Evolutionary conservation across 1,140 invertebrate genomes (phyloP).

Genomic region (Phocides pigmalion): DNA sequence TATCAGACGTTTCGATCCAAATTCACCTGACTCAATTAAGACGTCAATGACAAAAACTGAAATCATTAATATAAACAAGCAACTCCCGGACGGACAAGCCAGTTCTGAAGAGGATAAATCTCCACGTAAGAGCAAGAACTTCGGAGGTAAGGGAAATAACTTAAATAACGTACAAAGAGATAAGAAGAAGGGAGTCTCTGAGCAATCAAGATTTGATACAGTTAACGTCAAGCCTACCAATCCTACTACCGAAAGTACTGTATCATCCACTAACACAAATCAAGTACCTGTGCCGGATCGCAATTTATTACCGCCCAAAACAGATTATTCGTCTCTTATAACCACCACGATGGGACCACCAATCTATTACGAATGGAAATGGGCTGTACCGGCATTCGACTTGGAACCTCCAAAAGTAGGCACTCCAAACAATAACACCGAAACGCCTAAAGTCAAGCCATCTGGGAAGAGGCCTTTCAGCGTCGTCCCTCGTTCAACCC

Average conservation of each 20-base stretch:
- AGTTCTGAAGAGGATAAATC: slow-evolving; percentile 69
- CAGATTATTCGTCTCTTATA: slow-evolving; percentile 53
- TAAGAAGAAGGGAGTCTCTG: slow-evolving; percentile 52
- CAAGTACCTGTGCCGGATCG: slow-evolving; percentile 50
- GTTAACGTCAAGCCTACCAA: slow-evolving; percentile 57
- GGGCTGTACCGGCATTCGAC: slow-evolving; percentile 85
- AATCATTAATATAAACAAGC: slow-evolving; percentile 67
- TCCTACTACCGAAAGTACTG: slow-evolving; percentile 37
- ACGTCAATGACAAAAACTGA: slow-evolving; percentile 71
- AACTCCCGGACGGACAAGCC: slow-evolving; percentile 66
- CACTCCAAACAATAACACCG: slow-evolving; percentile 53
- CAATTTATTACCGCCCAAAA: slow-evolving; percentile 70
- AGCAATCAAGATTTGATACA: slow-evolving; percentile 56
- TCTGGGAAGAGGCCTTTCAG: slow-evolving; percentile 60
- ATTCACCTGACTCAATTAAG: slow-evolving; percentile 62
- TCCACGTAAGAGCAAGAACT: slow-evolving; percentile 63
- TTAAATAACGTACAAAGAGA: slow-evolving; percentile 58
- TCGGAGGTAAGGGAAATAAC: slow-evolving; percentile 57
- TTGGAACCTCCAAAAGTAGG: slow-evolving; percentile 80
- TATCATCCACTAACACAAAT: slow-evolving; percentile 27
- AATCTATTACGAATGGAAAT: slow-evolving; percentile 86
- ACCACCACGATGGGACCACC: slow-evolving; percentile 85
- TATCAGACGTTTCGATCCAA: slow-evolving; percentile 79
- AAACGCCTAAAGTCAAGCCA: slow-evolving; percentile 37
- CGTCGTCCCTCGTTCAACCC: slow-evolving; percentile 48